Base-by-base conservation (phyloP, 2,797 vertebrate genomes). In the Ptychobarbus kaznakovi region DNA sequence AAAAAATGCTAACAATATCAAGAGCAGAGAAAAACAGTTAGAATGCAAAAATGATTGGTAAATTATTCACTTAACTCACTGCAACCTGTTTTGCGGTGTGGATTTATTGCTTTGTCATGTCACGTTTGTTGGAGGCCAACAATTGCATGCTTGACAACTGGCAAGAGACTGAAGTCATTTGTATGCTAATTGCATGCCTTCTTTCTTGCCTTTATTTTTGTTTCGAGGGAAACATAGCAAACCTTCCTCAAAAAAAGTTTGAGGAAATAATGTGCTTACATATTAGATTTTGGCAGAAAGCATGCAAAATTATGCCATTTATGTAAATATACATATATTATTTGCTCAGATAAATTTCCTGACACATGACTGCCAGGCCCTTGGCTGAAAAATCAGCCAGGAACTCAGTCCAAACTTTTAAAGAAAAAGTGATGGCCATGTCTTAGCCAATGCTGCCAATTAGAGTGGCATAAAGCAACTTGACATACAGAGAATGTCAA, bases 401-500 rank as follows among this genome's bases (percentile, higher is more conserved):
- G 28, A 75, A 82, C 83, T 73, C 32, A 53, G 42, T 81, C 65
- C 49, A 82, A 82, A 85, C 76, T 79, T 80, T 11, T 38, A 42
- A 69, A 80, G 38, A 63, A 65, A 61, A 65, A 51, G 65, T 56
- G 68, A 69, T 76, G 81, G 58, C 65, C 46, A 80, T 72, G 63
- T 79, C 83, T 90, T 88, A 73, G 89, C 90, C 91, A 91, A 88
- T 91, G 91, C 91, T 92, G 88, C 93, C 95, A 93, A 95, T 94
- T 94, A 94, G 92, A 93, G 92, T 92, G 88, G 93, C 91, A 93
- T 94, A 94, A 94, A 94, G 93, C 92, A 92, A 92, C 92, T 93
- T 93, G 93, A 95, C 94, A 94, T 93, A 92, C 91, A 90, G 91
- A 91, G 91, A 93, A 94, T 92, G 93, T 93, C 95, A 94, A 93